Percentiles rank a stretch among this genome's conserved stretches.
Conservation (phyloP, 2,797 vertebrate species). For the Amniataba percoides region DNA sequence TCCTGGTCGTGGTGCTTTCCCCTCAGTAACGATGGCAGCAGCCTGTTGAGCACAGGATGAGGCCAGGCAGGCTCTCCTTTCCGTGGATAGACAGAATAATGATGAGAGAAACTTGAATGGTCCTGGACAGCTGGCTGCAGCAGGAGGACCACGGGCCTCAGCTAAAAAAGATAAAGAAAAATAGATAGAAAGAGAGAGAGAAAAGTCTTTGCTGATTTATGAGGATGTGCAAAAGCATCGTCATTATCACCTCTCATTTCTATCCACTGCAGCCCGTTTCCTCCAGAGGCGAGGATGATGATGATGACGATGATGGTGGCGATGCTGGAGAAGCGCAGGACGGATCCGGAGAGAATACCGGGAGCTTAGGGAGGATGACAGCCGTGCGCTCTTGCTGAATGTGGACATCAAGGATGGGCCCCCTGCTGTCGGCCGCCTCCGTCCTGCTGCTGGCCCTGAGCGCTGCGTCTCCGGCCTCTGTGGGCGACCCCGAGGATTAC, state of each 20-base stretch:
- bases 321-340: constrained; percentile 64
- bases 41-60: constrained; percentile 41
- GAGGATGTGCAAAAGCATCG: constrained; percentile 30
- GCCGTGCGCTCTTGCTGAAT: constrained; percentile 74
- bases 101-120: constrained; percentile 15
- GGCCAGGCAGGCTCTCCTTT: not conserved
- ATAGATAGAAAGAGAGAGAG: too few species aligned
- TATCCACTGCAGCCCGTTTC: constrained; percentile 65
- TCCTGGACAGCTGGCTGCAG: constrained; percentile 6
- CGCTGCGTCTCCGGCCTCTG: constrained; percentile 87
- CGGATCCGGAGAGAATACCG: constrained; percentile 69
- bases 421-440: constrained; percentile 89
- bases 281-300: constrained; percentile 42
- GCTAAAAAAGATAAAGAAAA: not conserved
- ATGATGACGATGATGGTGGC: constrained; percentile 31
- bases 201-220: constrained; percentile 14
- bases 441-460: constrained; percentile 91
- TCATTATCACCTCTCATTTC: constrained; percentile 35
- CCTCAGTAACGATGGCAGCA: constrained; percentile 1
- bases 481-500: constrained; percentile 93
- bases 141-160: not conserved
- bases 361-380: constrained; percentile 77
- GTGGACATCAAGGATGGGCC: constrained; percentile 92
- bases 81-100: not conserved
- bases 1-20: not conserved